Percentiles rank a stretch among this genome's conserved stretches.
These are phyloP conservation scores for Ammodytes dubius DNA, from an alignment of 2,113 vertebrate species.

Conservation along the genomic window DNA sequence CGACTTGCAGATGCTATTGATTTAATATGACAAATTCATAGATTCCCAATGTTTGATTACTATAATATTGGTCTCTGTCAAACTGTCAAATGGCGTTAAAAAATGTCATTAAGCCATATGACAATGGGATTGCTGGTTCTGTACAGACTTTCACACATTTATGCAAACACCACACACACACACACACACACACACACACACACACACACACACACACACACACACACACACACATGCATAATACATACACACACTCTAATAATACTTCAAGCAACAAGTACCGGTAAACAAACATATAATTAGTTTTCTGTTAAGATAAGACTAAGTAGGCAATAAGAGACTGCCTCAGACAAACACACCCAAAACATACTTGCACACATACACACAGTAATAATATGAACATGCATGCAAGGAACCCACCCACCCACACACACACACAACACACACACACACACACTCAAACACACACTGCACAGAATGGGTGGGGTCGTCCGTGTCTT, in stretches of 20 bases:
- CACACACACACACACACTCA: constrained; percentile 11
- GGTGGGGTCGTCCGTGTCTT: constrained; percentile 45
- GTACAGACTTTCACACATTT: not conserved
- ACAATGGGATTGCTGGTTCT: constrained; percentile 3
- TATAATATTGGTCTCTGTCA: constrained; percentile 29
- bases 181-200: not conserved
- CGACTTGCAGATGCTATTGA: constrained; percentile 7
- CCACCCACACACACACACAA: constrained; percentile 1
- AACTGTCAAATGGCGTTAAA: constrained; percentile 33
- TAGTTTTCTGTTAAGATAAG: constrained; percentile 47
- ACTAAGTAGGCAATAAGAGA: constrained; percentile 64
- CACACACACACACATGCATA: not conserved
- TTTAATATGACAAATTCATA: constrained; percentile 23
- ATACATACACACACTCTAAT: not conserved
- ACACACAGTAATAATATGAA: constrained; percentile 18
- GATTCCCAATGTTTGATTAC: constrained; percentile 39
- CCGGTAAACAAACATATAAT: not conserved
- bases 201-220: not conserved
- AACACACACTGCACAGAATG: not conserved
- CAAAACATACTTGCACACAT: constrained; percentile 25
- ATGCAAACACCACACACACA: not conserved
- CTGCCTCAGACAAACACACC: constrained; percentile 69
- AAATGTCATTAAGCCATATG: not conserved
- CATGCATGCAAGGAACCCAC: not conserved
- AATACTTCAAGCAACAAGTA: constrained; percentile 13